A percentile compares a stretch with the other conserved stretches of the same genome.
Conservation (phyloP, 2,888 invertebrate species). For the Chydorus sphaericus region DNA sequence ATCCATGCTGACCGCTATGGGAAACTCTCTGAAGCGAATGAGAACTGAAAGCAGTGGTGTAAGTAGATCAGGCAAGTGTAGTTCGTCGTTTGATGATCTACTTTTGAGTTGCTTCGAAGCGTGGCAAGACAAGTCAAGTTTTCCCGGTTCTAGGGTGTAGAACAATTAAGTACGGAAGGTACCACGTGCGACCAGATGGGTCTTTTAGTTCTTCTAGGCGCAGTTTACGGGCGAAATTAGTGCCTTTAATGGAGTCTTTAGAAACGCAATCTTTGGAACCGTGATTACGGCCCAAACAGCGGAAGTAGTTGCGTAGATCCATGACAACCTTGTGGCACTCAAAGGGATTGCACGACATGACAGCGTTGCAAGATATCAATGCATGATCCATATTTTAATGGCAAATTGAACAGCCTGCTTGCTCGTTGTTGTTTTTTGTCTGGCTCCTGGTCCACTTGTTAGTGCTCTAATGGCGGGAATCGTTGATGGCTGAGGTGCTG, state of each 20-base stretch:
- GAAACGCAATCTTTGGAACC: neutral
- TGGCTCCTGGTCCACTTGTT: too few relatives aligned
- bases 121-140: slow-evolving; percentile 19
- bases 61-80: slow-evolving; percentile 14
- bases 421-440: too few relatives aligned
- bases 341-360: neutral
- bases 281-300: neutral
- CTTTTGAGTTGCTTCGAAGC: slow-evolving; percentile 16
- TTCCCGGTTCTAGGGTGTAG: slow-evolving; percentile 20
- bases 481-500: too few relatives aligned
- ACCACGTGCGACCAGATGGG: slow-evolving; percentile 14
- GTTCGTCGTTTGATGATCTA: slow-evolving; percentile 16
- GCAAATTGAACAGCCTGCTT: neutral
- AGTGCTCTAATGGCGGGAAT: too few relatives aligned
- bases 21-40: slow-evolving; percentile 15
- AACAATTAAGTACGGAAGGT: slow-evolving; percentile 19
- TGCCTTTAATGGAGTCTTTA: neutral
- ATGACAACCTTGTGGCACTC: neutral
- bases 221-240: slow-evolving; percentile 4
- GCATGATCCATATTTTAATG: neutral
- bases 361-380: neutral
- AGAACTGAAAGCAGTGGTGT: slow-evolving; percentile 12
- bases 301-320: neutral
- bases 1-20: slow-evolving; percentile 15
- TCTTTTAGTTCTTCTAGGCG: neutral